Evolutionary conservation across 2,888 invertebrate species (phyloP).

Genomic region (Nipponacmea schrenckii): DNA sequence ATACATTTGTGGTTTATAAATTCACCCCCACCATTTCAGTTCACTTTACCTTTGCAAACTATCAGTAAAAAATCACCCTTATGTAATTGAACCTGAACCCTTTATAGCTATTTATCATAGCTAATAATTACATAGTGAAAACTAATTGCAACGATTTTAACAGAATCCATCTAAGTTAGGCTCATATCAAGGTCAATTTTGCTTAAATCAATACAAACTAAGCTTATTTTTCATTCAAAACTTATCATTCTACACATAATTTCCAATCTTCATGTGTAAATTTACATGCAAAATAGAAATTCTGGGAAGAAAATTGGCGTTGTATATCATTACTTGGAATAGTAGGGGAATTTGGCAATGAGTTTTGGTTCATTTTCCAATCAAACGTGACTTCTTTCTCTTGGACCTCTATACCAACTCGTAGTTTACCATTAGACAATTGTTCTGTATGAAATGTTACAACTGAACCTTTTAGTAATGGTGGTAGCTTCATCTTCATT

Average conservation of each 20-base stretch:
- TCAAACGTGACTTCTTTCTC: conserved; percentile 73
- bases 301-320: conserved; percentile 20
- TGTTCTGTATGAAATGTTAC: conserved; percentile 66
- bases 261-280: conserved; percentile 61
- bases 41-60: too few species aligned
- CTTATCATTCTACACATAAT: conserved; percentile 49
- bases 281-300: conserved; percentile 53
- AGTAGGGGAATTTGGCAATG: conserved; percentile 27
- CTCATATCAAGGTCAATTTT: too few species aligned
- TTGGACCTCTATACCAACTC: conserved; percentile 59
- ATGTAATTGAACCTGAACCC: too few species aligned
- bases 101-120: too few species aligned
- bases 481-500: conserved; percentile 71
- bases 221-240: background rate
- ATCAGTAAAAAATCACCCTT: too few species aligned
- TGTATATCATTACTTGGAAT: conserved; percentile 13
- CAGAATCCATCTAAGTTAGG: too few species aligned
- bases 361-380: conserved; percentile 65
- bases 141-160: too few species aligned
- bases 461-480: conserved; percentile 69
- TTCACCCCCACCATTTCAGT: too few species aligned
- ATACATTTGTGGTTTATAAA: too few species aligned
- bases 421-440: conserved; percentile 57
- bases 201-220: too few species aligned
- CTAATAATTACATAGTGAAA: too few species aligned